phyloP scores from a whole-genome alignment of 2,113 vertebrate genomes.

The Ophthalmolycus amberensis region DNA sequence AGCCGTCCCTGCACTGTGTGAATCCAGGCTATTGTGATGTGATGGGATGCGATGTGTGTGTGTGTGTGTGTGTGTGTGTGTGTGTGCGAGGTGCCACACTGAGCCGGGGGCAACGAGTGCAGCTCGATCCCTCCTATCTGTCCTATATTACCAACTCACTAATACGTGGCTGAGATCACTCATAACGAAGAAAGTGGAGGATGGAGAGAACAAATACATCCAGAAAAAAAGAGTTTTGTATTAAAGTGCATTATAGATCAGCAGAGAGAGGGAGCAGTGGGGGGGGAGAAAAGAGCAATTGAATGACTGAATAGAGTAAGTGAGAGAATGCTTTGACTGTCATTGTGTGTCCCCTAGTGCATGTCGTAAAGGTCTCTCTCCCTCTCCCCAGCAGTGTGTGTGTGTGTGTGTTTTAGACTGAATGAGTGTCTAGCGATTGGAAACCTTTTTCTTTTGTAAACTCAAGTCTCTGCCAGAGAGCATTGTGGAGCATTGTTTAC shows the following conservation, averaged over 20 bases:
- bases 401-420: conserved; percentile 41
- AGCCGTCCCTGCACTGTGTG: conserved; percentile 55
- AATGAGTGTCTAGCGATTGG: conserved; percentile 78
- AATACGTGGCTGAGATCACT: conserved; percentile 31
- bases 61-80: conserved; percentile 22
- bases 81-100: conserved; percentile 33
- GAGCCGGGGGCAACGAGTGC: conserved; percentile 43
- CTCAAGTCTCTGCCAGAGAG: conserved; percentile 72
- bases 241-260: conserved; percentile 34
- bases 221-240: conserved; percentile 27
- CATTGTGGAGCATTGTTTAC: conserved; percentile 81
- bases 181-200: conserved; percentile 12
- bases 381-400: conserved; percentile 28
- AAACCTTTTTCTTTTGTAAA: conserved; percentile 79
- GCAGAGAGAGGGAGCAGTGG: background rate
- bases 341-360: conserved; percentile 63
- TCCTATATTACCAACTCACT: conserved; percentile 23
- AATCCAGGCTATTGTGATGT: conserved; percentile 62
- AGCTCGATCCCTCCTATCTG: conserved; percentile 36
- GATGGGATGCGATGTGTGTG: conserved; percentile 1
- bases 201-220: conserved; percentile 13
- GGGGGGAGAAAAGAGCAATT: conserved; percentile 38
- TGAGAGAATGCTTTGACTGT: conserved; percentile 60
- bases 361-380: conserved; percentile 72
- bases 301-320: conserved; percentile 56